Conservation (phyloP, 2,797 vertebrate genomes). For the Sarcoramphus papa region DNA sequence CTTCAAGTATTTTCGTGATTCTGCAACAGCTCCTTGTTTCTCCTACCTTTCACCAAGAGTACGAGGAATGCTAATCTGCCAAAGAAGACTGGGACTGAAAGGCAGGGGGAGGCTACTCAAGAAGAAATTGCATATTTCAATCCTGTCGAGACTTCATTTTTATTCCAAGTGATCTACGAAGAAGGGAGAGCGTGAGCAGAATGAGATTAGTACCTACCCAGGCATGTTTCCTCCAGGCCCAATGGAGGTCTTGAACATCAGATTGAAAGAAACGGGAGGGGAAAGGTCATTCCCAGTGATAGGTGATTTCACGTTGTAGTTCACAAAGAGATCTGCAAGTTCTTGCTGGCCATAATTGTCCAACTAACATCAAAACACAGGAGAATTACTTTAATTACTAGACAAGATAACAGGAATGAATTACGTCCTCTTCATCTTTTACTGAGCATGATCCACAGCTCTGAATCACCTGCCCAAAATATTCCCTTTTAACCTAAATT, state of each 20-base stretch:
- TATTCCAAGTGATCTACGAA: not conserved
- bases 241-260: constrained; percentile 99
- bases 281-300: constrained; percentile 92
- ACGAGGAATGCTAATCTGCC: not conserved
- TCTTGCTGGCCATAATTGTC: constrained; percentile 94
- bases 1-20: not conserved
- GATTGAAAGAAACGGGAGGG: constrained; percentile 92
- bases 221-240: constrained; percentile 96
- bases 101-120: not conserved
- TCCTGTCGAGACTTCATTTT: not conserved
- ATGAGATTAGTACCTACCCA: constrained; percentile 76
- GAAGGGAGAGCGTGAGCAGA: not conserved
- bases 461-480: not conserved
- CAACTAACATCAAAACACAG: constrained; percentile 76
- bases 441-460: not conserved
- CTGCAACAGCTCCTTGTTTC: not conserved
- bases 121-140: not conserved
- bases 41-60: not conserved
- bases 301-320: constrained; percentile 95
- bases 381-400: not conserved
- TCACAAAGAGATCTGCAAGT: constrained; percentile 90
- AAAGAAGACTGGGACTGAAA: not conserved
- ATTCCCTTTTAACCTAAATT: not conserved
- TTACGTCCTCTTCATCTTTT: not conserved
- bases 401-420: not conserved